These are phyloP conservation scores for Macrosoma leucophasiata DNA, from an alignment of 2,888 invertebrate genomes.

Conservation along the genomic window DNA sequence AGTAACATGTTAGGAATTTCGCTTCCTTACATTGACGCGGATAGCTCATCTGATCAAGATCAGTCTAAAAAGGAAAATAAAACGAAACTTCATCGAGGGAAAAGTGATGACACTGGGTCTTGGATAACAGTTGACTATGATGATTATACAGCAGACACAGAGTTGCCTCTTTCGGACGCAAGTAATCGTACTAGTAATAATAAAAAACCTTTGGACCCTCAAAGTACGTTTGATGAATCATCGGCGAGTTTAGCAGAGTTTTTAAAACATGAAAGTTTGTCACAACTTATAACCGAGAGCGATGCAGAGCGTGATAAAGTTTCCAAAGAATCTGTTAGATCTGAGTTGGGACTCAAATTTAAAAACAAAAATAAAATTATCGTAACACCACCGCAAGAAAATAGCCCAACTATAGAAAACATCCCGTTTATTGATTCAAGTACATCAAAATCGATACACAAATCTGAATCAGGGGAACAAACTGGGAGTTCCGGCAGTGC, in stretches of 20 bases:
- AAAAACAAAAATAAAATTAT: slow-evolving; percentile 76
- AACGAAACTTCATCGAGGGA: slow-evolving; percentile 57
- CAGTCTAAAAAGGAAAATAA: slow-evolving; percentile 47
- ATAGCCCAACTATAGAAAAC: slow-evolving; percentile 76
- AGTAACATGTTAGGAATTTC: slow-evolving; percentile 65
- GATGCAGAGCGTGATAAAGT: slow-evolving; percentile 58
- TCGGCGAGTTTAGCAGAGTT: slow-evolving; percentile 71
- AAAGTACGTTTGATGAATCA: slow-evolving; percentile 77
- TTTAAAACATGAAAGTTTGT: slow-evolving; percentile 60
- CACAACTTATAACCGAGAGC: slow-evolving; percentile 54
- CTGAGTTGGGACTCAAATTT: slow-evolving; percentile 61
- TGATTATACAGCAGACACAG: slow-evolving; percentile 78
- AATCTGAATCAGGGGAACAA: slow-evolving; percentile 61
- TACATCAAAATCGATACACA: slow-evolving; percentile 52
- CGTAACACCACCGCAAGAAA: slow-evolving; percentile 77
- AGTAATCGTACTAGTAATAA: slow-evolving; percentile 39
- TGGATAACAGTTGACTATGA: slow-evolving; percentile 82
- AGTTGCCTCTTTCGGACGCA: slow-evolving; percentile 72
- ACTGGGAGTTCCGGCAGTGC: slow-evolving; percentile 64
- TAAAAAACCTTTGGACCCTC: slow-evolving; percentile 60
- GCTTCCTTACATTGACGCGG: slow-evolving; percentile 70
- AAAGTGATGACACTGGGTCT: slow-evolving; percentile 81
- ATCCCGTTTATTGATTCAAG: slow-evolving; percentile 66
- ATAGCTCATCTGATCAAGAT: slow-evolving; percentile 71
- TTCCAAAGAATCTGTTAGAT: slow-evolving; percentile 38